Base-by-base conservation (phyloP, 2,797 vertebrate genomes). In the Rhinoraja longicauda region DNA sequence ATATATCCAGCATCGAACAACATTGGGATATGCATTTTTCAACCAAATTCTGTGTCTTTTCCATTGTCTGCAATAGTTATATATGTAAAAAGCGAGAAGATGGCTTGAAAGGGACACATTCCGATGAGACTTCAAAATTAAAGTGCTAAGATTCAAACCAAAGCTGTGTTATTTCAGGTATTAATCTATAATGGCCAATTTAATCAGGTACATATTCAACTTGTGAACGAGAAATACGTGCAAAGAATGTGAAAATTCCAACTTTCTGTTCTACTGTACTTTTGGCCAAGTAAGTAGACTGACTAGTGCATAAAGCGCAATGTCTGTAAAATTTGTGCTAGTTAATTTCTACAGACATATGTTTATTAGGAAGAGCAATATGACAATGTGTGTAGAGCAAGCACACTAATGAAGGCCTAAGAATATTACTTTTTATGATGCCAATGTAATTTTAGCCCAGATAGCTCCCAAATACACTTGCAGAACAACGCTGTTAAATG, bases 141-240 rank as follows among this genome's bases (percentile, higher is more conserved):
- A 88, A 62, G 90, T 72, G 64, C 70, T 72, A 92, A 73, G 90
- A 75, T 92, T 92, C 70, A 92, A 75, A 92, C 72, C 70, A 92
- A 73, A 92, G 26, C 90, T 72, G 36, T 92, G 70, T 73, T 53
- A 73, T 92, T 73, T 72, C 70, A 73, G 90, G 90, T 92, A 21
- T 53, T 75, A 92, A 92, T 39, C 10, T 53, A 73, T 26, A 73
- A 57, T 92, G 10, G 90, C 70, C 90, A 92, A 92, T 26, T 53
- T 73, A 70, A 29, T 73, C 75, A 73, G 90, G 67, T 53, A 92
- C 21, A 29, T 92, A 29, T 45, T 92, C 45, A 53, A 92, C 10
- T 12, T 53, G 70, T 92, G 36, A 92, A 92, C 39, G 26, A 53
- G 90, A 72, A 92, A 73, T 45, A 53, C n/a, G 13, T 57, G 70